Evolutionary conservation across 2,113 vertebrate species (phyloP).

Genomic region (Chaenogobius annularis): DNA sequence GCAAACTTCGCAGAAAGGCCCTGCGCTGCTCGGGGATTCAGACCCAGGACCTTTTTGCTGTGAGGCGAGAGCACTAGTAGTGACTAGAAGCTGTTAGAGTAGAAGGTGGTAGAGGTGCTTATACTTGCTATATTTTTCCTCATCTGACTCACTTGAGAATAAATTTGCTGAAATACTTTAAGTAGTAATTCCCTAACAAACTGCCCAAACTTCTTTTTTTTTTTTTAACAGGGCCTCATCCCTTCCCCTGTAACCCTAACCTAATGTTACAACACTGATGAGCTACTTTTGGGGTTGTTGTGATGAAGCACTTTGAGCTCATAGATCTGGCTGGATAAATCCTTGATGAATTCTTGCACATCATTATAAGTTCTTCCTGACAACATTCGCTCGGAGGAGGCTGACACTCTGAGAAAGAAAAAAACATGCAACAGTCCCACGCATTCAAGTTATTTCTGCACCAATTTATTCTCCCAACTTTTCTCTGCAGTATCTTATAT

Average conservation of each 20-base stretch:
- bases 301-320: slow-evolving; percentile 8
- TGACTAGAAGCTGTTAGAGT: too few species aligned
- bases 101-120: too few species aligned
- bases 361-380: slow-evolving; percentile 37
- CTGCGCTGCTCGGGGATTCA: too few species aligned
- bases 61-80: too few species aligned
- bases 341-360: slow-evolving; percentile 35
- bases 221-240: not conserved
- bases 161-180: not conserved
- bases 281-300: slow-evolving; percentile 19
- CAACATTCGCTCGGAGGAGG: slow-evolving; percentile 12
- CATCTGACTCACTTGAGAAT: not conserved
- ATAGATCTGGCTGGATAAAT: slow-evolving; percentile 9
- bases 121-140: too few species aligned
- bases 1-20: too few species aligned
- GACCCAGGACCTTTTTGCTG: too few species aligned
- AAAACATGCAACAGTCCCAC: slow-evolving; percentile 32
- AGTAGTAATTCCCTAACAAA: not conserved
- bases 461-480: slow-evolving; percentile 32
- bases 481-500: not conserved
- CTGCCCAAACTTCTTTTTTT: not conserved
- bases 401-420: slow-evolving; percentile 8
- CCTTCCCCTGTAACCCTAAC: not conserved
- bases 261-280: slow-evolving; percentile 26
- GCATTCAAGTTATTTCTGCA: slow-evolving; percentile 20